Conservation (phyloP, 2,113 vertebrate genomes). For the Glaucomys volans region DNA sequence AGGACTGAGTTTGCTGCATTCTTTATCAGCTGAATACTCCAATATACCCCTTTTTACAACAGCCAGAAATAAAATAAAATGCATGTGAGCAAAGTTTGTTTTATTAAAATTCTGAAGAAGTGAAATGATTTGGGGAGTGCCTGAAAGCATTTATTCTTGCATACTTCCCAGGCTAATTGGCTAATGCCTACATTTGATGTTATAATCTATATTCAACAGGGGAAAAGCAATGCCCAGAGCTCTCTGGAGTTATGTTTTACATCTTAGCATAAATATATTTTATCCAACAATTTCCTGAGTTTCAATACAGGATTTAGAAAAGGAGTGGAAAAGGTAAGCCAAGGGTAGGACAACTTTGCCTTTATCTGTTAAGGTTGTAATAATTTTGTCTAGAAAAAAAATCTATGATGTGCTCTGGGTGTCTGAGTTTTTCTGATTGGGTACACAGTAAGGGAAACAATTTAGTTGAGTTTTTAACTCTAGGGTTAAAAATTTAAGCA, state of each 20-base stretch:
- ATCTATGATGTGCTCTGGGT: background rate
- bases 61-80: background rate
- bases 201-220: background rate
- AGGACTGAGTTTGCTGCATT: background rate
- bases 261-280: background rate
- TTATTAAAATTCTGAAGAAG: background rate
- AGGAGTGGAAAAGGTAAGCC: background rate
- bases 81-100: background rate
- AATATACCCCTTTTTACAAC: background rate
- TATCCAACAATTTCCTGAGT: background rate
- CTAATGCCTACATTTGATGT: background rate
- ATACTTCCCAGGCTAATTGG: background rate
- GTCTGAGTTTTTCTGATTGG: constrained; percentile 13
- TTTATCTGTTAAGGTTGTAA: background rate
- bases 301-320: constrained; percentile 36
- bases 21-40: background rate
- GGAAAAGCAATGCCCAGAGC: background rate
- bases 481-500: constrained; percentile 42
- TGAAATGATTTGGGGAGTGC: background rate
- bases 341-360: background rate
- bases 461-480: constrained; percentile 30
- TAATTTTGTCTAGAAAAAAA: constrained; percentile 23
- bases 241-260: background rate
- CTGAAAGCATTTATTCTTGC: constrained; percentile 22
- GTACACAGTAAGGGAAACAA: background rate